Conservation (phyloP, 2,888 invertebrate species). For the Lasius platythorax region DNA sequence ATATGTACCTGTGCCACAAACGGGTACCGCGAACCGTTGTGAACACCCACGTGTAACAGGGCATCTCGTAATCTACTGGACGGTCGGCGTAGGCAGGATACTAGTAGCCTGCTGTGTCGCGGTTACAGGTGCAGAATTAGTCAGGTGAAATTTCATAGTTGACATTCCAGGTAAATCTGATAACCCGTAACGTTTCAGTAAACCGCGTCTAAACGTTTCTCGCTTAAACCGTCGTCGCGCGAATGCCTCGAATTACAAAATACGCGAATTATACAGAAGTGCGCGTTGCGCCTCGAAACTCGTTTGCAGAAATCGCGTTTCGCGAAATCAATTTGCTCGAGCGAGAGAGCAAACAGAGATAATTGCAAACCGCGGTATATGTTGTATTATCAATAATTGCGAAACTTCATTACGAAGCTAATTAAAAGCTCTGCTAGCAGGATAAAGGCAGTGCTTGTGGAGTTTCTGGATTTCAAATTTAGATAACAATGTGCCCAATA, state of each 20-base stretch:
- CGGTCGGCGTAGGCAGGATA: conserved; percentile 71
- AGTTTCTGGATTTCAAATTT: conserved; percentile 51
- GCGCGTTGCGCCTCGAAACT: not conserved
- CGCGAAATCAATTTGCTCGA: conserved; percentile 37
- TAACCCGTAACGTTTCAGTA: conserved; percentile 22
- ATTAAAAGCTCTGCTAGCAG: conserved; percentile 31
- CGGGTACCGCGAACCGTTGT: conserved; percentile 54
- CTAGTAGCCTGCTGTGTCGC: conserved; percentile 57
- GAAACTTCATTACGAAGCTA: conserved; percentile 36
- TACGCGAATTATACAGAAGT: not conserved
- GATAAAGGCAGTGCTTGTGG: not conserved
- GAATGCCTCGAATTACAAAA: conserved; percentile 25
- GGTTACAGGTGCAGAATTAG: conserved; percentile 67
- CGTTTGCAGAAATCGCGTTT: not conserved
- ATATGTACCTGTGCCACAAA: conserved; percentile 58
- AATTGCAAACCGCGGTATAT: conserved; percentile 9
- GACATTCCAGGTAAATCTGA: conserved; percentile 40
- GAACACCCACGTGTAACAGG: conserved; percentile 76
- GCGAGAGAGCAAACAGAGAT: conserved; percentile 29
- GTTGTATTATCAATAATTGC: conserved; percentile 53
- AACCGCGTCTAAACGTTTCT: conserved; percentile 5
- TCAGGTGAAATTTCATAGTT: conserved; percentile 71
- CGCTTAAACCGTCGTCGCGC: conserved; percentile 9
- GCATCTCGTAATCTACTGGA: conserved; percentile 74
- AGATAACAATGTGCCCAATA: conserved; percentile 59